Conservation (phyloP, 2,113 vertebrate species). For the Plecturocebus donacophilus region DNA sequence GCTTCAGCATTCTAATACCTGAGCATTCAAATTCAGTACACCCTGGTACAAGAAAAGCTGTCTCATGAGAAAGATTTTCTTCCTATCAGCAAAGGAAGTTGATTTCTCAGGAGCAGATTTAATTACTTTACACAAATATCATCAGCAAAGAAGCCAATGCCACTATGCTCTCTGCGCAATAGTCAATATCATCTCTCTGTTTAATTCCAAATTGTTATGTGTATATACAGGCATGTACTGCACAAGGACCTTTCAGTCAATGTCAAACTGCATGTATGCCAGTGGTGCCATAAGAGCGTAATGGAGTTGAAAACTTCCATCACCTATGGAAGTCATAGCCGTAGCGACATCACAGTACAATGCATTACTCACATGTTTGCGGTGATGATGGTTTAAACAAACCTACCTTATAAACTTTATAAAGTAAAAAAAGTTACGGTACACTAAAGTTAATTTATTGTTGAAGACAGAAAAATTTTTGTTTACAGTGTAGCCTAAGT, state of each 20-base stretch:
- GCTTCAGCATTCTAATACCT: background rate
- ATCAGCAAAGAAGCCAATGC: background rate
- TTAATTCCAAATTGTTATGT: background rate
- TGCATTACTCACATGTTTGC: background rate
- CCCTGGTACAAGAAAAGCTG: background rate
- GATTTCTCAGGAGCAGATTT: constrained; percentile 24
- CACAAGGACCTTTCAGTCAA: background rate
- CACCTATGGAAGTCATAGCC: background rate
- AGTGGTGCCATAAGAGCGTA: background rate
- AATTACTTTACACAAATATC: constrained; percentile 15
- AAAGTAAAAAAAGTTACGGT: background rate
- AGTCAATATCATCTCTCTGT: background rate
- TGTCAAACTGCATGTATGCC: background rate
- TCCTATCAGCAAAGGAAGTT: background rate
- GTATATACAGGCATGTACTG: background rate
- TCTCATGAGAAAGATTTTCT: background rate
- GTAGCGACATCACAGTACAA: background rate
- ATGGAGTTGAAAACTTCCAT: background rate
- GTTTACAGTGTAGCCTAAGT: background rate
- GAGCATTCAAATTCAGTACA: background rate
- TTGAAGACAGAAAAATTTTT: background rate
- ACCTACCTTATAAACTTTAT: background rate
- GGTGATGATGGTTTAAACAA: background rate
- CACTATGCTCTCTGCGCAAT: background rate
- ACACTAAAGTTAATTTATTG: background rate